Conservation (phyloP, 2,888 invertebrate genomes). For the Halocaridina rubra region DNA sequence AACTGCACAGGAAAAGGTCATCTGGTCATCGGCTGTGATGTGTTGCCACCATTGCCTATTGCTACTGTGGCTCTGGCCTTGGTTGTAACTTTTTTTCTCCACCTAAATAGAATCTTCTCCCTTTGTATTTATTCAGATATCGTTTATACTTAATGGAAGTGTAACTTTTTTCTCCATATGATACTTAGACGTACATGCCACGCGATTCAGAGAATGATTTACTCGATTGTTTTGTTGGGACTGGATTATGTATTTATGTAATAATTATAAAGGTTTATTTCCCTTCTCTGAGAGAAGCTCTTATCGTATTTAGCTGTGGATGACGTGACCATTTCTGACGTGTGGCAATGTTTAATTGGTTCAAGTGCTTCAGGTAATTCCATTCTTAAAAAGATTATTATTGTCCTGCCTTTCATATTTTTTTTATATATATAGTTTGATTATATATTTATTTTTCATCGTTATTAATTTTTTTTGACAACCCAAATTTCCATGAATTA, state of each 20-base stretch:
- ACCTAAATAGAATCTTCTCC: conserved; percentile 22
- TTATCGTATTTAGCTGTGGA: conserved; percentile 18
- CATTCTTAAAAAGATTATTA: conserved; percentile 43
- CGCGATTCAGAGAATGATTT: no score
- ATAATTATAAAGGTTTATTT: no score
- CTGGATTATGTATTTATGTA: not conserved
- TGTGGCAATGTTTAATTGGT: conserved; percentile 43
- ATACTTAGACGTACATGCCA: not conserved
- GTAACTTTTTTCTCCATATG: not conserved
- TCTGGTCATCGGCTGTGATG: conserved; percentile 59
- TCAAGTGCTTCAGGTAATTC: conserved; percentile 55
- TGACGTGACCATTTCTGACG: conserved; percentile 9
- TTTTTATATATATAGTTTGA: conserved; percentile 41
- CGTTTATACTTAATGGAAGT: not conserved
- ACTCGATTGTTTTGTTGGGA: no score
- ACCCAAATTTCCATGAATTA: conserved; percentile 38
- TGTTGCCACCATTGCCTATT: conserved; percentile 39
- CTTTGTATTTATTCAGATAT: not conserved
- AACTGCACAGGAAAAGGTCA: conserved; percentile 40
- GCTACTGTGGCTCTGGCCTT: conserved; percentile 31
- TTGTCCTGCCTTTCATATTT: conserved; percentile 48
- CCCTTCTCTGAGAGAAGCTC: conserved; percentile 54
- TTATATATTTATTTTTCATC: conserved; percentile 52
- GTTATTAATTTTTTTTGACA: conserved; percentile 50
- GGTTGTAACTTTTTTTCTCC: conserved; percentile 38